phyloP scores from a whole-genome alignment of 2,888 invertebrate genomes.

The Tetragnatha montana region DNA sequence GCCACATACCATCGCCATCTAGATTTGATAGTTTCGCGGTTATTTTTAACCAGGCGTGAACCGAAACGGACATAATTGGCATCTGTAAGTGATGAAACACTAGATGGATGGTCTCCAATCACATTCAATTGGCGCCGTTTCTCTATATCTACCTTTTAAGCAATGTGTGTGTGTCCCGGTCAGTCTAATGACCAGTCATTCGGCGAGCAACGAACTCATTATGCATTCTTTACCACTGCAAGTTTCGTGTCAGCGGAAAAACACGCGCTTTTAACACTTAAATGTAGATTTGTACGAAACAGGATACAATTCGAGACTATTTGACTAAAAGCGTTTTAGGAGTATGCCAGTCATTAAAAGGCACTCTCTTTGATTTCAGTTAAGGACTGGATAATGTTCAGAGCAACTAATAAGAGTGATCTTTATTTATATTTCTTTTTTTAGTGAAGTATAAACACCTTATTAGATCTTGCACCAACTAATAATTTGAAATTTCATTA shows the following conservation, averaged over 20 bases:
- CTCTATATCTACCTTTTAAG: neutral
- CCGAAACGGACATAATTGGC: conserved; percentile 1
- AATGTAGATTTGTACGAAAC: neutral
- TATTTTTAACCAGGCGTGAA: conserved; percentile 20
- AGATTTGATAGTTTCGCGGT: neutral
- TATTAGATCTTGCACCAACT: too few relatives aligned
- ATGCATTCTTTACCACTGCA: neutral
- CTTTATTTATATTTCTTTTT: too few relatives aligned
- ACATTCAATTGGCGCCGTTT: neutral
- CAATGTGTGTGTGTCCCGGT: neutral
- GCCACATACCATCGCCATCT: neutral
- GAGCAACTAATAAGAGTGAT: too few relatives aligned
- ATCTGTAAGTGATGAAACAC: neutral
- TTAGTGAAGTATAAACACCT: too few relatives aligned
- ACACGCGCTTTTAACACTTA: neutral
- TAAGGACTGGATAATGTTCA: too few relatives aligned
- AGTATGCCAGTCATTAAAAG: too few relatives aligned
- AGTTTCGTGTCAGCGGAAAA: neutral
- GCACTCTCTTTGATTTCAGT: too few relatives aligned
- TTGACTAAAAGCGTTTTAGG: too few relatives aligned
- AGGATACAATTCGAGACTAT: too few relatives aligned
- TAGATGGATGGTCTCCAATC: conserved; percentile 8
- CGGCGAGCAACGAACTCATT: conserved; percentile 26
- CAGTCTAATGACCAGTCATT: neutral
- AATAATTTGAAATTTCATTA: too few relatives aligned